Evolutionary conservation across 2,888 invertebrate species (phyloP), one percentile per base, ranked within the genome.

Genomic region (Drosophila recens): DNA sequence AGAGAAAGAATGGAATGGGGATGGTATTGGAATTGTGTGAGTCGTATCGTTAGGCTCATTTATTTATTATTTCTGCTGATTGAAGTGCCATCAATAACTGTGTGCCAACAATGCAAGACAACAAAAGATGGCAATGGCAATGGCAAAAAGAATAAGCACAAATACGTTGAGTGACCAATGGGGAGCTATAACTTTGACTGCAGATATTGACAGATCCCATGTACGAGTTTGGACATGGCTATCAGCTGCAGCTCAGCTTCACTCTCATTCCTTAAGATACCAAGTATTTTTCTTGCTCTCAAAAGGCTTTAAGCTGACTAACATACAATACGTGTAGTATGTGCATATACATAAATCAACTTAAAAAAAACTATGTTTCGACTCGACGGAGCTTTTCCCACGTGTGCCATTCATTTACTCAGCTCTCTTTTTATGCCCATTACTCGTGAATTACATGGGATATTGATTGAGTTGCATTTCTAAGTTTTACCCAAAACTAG

Each of bases 31-130:
- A 17, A n/a, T 51, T 27, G 27, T 23, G 74, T 69, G 27, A 30
- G 78, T 70, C 72, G 72, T 83, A 79, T 83, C 81, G 86, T 80
- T 86, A 83, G 86, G 81, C 87, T 86, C 79, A 83, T 83, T 83
- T 83, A 86, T 83, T 86, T 83, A 83, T 83, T 83, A 86, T 86
- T 83, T 83, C 70, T 77, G 84, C 68, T 72, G 87, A 83, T 83
- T 83, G 87, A 86, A 86, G 82, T 83, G 86, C 74, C 68, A 86
- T 83, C 82, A 83, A 83, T 83, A 83, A 79, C 77, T 57, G 63
- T 63, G 71, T 68, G 83, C 73, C 72, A 80, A 81, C 83, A 86
- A 80, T 69, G 75, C 71, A 71, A 52, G 72, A 67, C 34, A 52
- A 36, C 51, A 52, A 34, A 20, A 51, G 38, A 40, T 20, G 23